Evolutionary conservation across 53 echinoderm and acorn worm genomes (phyloP).

Genomic region (Apostichopus leukothele): DNA sequence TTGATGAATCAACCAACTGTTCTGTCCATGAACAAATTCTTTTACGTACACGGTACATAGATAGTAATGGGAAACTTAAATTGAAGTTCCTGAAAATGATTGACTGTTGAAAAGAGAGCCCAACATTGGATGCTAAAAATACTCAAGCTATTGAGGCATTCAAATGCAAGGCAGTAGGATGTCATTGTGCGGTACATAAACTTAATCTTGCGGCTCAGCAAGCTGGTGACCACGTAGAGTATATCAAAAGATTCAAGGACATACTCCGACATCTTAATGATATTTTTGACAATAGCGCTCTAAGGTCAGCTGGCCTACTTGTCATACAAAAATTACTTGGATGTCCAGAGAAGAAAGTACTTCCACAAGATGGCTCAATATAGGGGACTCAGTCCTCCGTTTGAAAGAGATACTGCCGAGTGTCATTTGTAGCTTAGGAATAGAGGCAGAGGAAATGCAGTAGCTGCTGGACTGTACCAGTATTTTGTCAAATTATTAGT

Average conservation of each 20-base stretch:
- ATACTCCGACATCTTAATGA: not conserved
- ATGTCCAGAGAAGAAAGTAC: no score
- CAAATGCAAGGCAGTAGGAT: constrained; percentile 40
- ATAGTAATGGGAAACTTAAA: constrained; percentile 12
- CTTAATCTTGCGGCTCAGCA: constrained; percentile 60
- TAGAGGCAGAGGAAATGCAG: constrained; percentile 57
- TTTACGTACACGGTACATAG: constrained; percentile 27
- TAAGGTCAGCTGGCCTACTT: no score
- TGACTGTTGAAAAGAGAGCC: constrained; percentile 18
- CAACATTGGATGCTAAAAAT: not conserved
- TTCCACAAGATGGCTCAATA: not conserved
- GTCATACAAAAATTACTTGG: no score
- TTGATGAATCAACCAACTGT: constrained; percentile 51
- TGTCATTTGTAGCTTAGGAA: constrained; percentile 50
- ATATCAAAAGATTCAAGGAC: constrained; percentile 48
- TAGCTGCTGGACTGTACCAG: constrained; percentile 51
- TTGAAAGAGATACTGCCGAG: constrained; percentile 53
- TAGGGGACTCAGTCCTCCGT: constrained; percentile 45
- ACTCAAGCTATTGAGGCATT: constrained; percentile 34
- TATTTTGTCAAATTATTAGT: not conserved
- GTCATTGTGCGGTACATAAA: constrained; percentile 61
- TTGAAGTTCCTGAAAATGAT: constrained; percentile 35
- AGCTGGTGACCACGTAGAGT: constrained; percentile 23
- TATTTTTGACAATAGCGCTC: no score
- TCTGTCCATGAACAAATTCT: constrained; percentile 27